Conservation (phyloP, 2,888 invertebrate genomes). For the Herminia tarsipennalis region DNA sequence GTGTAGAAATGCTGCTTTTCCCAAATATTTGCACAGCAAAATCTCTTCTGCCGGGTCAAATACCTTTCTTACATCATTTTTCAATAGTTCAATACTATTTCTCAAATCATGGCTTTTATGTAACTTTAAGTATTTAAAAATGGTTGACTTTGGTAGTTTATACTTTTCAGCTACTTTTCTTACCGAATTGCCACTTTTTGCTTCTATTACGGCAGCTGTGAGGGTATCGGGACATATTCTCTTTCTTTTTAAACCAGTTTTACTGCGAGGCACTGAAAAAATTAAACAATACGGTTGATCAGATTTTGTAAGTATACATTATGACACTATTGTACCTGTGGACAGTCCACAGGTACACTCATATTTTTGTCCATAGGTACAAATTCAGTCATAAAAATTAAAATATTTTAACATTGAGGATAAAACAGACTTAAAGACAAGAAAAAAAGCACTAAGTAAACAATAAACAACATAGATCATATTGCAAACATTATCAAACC, state of each 20-base stretch:
- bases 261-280: constrained; percentile 15
- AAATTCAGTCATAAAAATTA: too few species aligned
- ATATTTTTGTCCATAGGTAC: too few species aligned
- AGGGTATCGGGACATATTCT: too few species aligned
- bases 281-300: too few species aligned
- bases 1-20: constrained; percentile 30
- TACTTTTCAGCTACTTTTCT: constrained; percentile 11
- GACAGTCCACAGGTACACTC: too few species aligned
- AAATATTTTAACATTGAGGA: too few species aligned
- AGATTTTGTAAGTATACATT: too few species aligned
- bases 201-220: constrained; percentile 9
- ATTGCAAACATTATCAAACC: too few species aligned
- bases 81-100: constrained; percentile 17
- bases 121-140: constrained; percentile 21
- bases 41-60: constrained; percentile 31
- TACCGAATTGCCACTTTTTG: constrained; percentile 4
- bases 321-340: too few species aligned
- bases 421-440: too few species aligned
- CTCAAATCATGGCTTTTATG: constrained; percentile 12
- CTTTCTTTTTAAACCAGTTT: constrained; percentile 11
- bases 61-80: constrained; percentile 28
- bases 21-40: constrained; percentile 21
- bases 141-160: constrained; percentile 25
- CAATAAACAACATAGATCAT: too few species aligned
- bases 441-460: too few species aligned